Evolutionary conservation across 1,140 invertebrate species (phyloP).

Genomic region (Eciton burchellii): DNA sequence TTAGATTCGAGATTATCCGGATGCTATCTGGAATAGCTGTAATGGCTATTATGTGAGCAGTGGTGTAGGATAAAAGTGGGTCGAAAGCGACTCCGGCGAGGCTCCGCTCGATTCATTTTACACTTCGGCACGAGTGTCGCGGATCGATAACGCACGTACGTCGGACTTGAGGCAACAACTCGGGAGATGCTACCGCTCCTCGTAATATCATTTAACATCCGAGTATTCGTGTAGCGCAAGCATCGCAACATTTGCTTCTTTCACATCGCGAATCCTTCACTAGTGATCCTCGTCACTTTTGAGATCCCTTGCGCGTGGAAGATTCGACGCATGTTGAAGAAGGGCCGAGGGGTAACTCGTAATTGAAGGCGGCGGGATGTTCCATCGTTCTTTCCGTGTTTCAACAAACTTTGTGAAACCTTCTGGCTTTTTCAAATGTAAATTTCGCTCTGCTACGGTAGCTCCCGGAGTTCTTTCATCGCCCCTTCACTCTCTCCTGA

Average conservation of each 20-base stretch:
- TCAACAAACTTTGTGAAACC: conserved; percentile 15
- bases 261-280: not conserved
- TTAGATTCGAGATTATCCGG: too few species aligned
- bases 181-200: conserved; percentile 1
- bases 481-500: conserved; percentile 14
- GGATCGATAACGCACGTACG: conserved; percentile 40
- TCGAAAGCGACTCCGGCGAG: conserved; percentile 12
- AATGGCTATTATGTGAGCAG: conserved; percentile 50
- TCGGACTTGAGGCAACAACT: conserved; percentile 27
- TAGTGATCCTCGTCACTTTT: conserved; percentile 1
- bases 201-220: conserved; percentile 10
- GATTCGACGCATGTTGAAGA: not conserved
- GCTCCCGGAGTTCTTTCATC: conserved; percentile 25
- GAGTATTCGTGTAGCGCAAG: not conserved
- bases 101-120: conserved; percentile 39
- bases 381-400: conserved; percentile 9
- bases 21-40: not conserved
- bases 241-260: not conserved
- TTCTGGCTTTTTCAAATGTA: not conserved
- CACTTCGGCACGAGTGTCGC: conserved; percentile 14
- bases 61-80: conserved; percentile 37
- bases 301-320: not conserved
- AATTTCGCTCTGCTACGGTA: conserved; percentile 29
- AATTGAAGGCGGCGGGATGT: conserved; percentile 18
- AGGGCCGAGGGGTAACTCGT: not conserved